Evolutionary conservation across 2,888 invertebrate genomes (phyloP), one percentile per base, ranked within the genome.

Genomic region (Anticlea derivata): DNA sequence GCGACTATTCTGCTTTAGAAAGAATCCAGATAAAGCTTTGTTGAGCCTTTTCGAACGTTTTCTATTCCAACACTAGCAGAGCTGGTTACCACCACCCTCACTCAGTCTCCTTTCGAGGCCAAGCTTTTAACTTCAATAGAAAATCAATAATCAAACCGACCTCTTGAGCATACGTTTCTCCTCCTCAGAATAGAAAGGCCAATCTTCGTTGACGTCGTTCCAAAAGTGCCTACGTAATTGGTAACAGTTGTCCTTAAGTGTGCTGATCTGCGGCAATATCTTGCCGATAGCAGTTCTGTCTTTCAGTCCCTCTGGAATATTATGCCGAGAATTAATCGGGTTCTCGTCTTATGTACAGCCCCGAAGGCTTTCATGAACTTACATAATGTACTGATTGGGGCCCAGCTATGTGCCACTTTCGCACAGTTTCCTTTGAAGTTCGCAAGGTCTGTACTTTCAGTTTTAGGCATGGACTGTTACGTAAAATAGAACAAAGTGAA

Each of bases 131-230:
- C 38, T 33, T 30, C 43, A 53, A 40, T 35, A 45, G 22, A 26
- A 39, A 50, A 55, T 41, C 39, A 48, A 24, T 13, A 43, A 26
- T 20, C 38, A 39, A 51, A 72, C 73, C 54, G 65, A 95, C 95
- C 96, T 94, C 92, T 97, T 97, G 76, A 98, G 92, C 84, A 95
- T 93, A 77, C 96, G 95, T 82, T 94, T 93, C 81, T 98, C 98
- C 75, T 96, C 95, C 70, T 98, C 97, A 11, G 95, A 93, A 80
- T 97, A 98, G 91, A 96, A 98, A 56, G 97, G 96, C 98, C 98
- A 98, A 78, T 96, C 96, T 75, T 96, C 96, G 70, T 96, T 95
- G 62, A 98, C 97, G 80, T 98, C 98, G 79, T 96, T 96, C 97
- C 97, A 98, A 73, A 96, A 92, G 75, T 95, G 94, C 75, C 96